These are phyloP conservation scores for Pangasius macronema DNA, from an alignment of 2,797 vertebrate species.

Conservation along the genomic window DNA sequence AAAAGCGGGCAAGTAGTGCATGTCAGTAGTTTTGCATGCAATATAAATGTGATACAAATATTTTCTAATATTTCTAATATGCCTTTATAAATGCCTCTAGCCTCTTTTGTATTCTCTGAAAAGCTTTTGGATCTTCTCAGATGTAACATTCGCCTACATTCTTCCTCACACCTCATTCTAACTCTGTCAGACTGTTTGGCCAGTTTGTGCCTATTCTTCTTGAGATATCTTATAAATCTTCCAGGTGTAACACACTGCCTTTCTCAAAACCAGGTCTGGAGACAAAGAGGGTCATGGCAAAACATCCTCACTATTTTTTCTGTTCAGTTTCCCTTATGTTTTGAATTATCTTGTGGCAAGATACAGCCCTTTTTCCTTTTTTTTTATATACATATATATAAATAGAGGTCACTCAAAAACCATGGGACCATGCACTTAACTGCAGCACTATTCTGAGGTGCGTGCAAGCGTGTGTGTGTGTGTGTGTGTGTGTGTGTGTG, in stretches of 20 bases:
- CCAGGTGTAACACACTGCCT: not conserved
- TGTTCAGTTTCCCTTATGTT: not conserved
- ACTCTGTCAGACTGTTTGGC: not conserved
- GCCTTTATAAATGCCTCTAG: no score
- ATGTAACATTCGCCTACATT: not conserved
- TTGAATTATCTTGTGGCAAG: not conserved
- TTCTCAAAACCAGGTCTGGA: not conserved
- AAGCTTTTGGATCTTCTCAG: not conserved
- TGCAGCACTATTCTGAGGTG: not conserved
- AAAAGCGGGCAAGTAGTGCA: not conserved
- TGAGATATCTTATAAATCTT: not conserved
- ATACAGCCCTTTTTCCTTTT: not conserved
- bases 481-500: no score
- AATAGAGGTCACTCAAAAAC: not conserved
- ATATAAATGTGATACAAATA: not conserved
- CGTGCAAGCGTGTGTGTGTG: no score
- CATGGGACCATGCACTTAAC: not conserved
- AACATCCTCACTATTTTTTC: not conserved
- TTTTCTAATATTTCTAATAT: not conserved
- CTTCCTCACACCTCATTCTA: not conserved
- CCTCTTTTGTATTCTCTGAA: not conserved
- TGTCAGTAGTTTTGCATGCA: not conserved
- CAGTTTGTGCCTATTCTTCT: not conserved
- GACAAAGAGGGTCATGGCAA: not conserved
- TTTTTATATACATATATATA: not conserved